These are phyloP conservation scores for Geodia barretti DNA, from an alignment of 37 sponge, comb jelly and placozoan genomes.

Conservation along the genomic window DNA sequence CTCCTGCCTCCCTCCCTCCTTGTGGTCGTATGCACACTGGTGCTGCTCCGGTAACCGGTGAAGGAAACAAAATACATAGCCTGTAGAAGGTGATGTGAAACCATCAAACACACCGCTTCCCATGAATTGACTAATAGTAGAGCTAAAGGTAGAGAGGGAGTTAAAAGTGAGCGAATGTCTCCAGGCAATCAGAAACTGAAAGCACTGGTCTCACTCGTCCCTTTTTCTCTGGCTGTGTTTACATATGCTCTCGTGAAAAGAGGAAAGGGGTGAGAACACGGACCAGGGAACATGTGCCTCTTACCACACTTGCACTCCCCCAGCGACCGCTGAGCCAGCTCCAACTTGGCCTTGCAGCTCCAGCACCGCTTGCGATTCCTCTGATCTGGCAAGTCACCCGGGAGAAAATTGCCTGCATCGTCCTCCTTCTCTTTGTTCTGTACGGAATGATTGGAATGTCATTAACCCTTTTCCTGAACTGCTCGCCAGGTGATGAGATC, in stretches of 20 bases:
- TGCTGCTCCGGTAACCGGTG: constrained; percentile 89
- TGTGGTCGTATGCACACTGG: constrained; percentile 75
- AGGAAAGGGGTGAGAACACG: background rate
- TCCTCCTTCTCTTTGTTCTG: background rate
- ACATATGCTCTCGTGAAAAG: background rate
- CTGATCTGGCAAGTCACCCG: constrained; percentile 54
- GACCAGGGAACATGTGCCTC: constrained; percentile 28
- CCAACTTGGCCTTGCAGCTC: constrained; percentile 70
- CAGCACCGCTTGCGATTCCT: constrained; percentile 82
- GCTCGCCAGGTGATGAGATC: too few species aligned
- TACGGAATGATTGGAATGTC: background rate
- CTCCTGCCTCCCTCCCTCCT: constrained; percentile 74
- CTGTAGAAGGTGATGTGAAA: too few species aligned
- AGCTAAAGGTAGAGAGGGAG: background rate
- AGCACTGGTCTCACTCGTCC: background rate
- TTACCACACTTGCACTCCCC: constrained; percentile 83
- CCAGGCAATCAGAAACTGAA: background rate
- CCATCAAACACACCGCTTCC: too few species aligned
- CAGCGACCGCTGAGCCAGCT: constrained; percentile 72
- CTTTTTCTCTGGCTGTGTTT: background rate
- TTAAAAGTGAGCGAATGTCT: background rate
- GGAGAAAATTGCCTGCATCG: constrained; percentile 1
- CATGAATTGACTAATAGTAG: too few species aligned
- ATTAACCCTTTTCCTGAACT: too few species aligned
- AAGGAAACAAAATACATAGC: constrained; percentile 73